Base-by-base conservation (phyloP, 2,113 vertebrate genomes). In the Galeopterus variegatus region DNA sequence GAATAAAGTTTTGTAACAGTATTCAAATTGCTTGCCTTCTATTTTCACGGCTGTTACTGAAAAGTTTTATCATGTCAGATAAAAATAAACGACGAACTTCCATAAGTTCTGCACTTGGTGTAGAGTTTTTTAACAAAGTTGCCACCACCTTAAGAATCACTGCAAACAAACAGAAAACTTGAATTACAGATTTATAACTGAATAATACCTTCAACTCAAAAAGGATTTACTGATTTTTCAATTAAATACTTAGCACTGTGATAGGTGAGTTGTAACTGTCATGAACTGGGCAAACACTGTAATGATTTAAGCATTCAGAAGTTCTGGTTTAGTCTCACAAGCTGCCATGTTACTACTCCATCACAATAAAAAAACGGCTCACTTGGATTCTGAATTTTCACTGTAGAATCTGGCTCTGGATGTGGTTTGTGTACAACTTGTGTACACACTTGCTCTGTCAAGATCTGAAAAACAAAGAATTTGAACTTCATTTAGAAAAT, bases 361-460 rank as follows among this genome's bases (percentile, higher is more conserved):
- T 26, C 15, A 82, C 4, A 62, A 75, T 19, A 95, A 95, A 69
- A 60, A 86, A 97, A 19, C 45, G 90, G 98, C 99, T 99, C 98
- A 99, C 99, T 99, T 97, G 99, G 99, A 98, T 99, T 99, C 98
- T 99, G 99, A 98, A 99, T 99, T 99, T 99, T 99, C 98, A 99
- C 99, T 11, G 99, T 99, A n/a, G 99, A 99, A 98, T 99, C 99
- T 10, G 99, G 99, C 92, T 99, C 99, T 48, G 99, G 99, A 95
- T 99, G 99, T 0, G 99, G 99, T 97, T 99, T 99, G 98, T 99
- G 99, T 91, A 99, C 99, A 98, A 99, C 99, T 95, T 99, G 99
- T 73, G 99, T 99, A 93, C 99, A 99, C 28, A 99, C 99, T 99
- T 99, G 99, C 97, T 99, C 99, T 9, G 99, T 99, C 97, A 99